Percentiles rank a stretch among this genome's conserved stretches.
Evolutionary conservation across 1,140 invertebrate genomes (phyloP).

Genomic region (Habropoda laboriosa): DNA sequence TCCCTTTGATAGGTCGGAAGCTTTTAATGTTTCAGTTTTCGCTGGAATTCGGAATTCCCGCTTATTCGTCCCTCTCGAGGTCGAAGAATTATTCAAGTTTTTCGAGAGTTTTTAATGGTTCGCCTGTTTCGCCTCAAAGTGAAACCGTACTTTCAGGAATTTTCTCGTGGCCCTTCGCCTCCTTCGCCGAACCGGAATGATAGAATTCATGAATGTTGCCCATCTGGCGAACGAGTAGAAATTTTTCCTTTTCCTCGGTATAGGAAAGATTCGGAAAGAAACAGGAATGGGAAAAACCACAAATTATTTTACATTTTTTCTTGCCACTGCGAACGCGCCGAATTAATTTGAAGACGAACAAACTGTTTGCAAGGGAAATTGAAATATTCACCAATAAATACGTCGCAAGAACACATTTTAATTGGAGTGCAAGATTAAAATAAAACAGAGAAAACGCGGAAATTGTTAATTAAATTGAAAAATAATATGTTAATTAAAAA

Average conservation of each 20-base stretch:
- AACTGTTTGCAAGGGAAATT: too few relatives aligned
- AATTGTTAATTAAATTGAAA: too few relatives aligned
- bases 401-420: too few relatives aligned
- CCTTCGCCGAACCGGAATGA: neutral
- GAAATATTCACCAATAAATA: too few relatives aligned
- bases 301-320: neutral
- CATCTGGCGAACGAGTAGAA: neutral
- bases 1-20: constrained; percentile 1
- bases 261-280: neutral
- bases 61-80: neutral
- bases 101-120: constrained; percentile 18
- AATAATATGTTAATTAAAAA: too few relatives aligned
- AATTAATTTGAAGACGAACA: too few relatives aligned
- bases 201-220: constrained; percentile 4
- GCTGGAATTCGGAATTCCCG: neutral
- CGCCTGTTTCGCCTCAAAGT: constrained; percentile 20
- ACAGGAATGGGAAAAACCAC: too few relatives aligned
- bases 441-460: too few relatives aligned
- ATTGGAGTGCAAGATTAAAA: too few relatives aligned
- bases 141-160: neutral
- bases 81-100: constrained; percentile 27
- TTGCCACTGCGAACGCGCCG: too few relatives aligned
- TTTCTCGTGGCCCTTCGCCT: neutral
- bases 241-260: neutral
- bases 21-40: constrained; percentile 19